Evolutionary conservation across 2,888 invertebrate genomes (phyloP).

Genomic region (Pseudanteris insignis): DNA sequence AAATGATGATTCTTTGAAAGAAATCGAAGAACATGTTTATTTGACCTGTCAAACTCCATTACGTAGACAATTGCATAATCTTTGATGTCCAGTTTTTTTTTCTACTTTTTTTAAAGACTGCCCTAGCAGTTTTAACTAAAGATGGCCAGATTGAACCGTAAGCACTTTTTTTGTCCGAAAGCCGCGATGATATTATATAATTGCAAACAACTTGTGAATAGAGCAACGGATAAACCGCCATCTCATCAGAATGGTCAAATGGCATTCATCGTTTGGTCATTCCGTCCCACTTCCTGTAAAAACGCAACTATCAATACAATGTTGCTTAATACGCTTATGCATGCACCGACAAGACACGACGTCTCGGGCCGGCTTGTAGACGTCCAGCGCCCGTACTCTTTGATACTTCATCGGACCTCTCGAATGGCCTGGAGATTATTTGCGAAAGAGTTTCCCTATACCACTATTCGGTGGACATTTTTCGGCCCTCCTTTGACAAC

Average conservation of each 20-base stretch:
- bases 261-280: slow-evolving; percentile 35
- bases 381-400: slow-evolving; percentile 64
- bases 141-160: slow-evolving; percentile 4
- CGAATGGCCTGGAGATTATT: slow-evolving; percentile 52
- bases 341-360: slow-evolving; percentile 60
- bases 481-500: slow-evolving; percentile 48
- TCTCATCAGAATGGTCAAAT: slow-evolving; percentile 24
- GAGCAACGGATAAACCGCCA: slow-evolving; percentile 21
- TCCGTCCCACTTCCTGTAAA: slow-evolving; percentile 45
- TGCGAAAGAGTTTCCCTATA: slow-evolving; percentile 60
- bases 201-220: slow-evolving; percentile 37
- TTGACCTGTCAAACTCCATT: background rate
- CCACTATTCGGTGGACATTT: slow-evolving; percentile 51
- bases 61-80: slow-evolving; percentile 15
- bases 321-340: slow-evolving; percentile 66
- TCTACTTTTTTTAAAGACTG: slow-evolving; percentile 5
- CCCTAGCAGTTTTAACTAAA: slow-evolving; percentile 1
- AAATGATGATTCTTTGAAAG: background rate
- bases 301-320: slow-evolving; percentile 57
- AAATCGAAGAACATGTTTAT: background rate
- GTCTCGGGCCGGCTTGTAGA: slow-evolving; percentile 52
- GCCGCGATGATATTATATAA: slow-evolving; percentile 28
- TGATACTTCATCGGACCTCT: slow-evolving; percentile 53
- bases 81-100: background rate
- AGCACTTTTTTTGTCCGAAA: slow-evolving; percentile 10